Evolutionary conservation across 1,140 invertebrate genomes (phyloP).

Genomic region (Drosophila eugracilis): DNA sequence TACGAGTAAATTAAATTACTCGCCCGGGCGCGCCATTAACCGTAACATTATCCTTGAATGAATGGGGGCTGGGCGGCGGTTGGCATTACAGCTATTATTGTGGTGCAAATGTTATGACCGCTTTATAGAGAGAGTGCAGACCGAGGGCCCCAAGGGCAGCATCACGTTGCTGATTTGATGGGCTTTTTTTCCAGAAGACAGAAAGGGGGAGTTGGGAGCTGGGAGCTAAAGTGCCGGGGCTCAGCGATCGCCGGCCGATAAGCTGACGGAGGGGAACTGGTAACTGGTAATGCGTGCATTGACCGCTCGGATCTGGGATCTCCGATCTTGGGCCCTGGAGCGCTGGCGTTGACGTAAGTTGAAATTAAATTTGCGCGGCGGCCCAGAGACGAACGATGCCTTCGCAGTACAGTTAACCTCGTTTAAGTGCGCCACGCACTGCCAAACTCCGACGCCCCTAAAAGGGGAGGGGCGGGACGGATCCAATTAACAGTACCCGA

Average conservation of each 20-base stretch:
- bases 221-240: constrained; percentile 10
- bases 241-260: constrained; percentile 4
- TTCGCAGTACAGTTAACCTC: constrained; percentile 77
- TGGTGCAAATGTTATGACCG: constrained; percentile 76
- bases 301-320: constrained; percentile 60
- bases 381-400: constrained; percentile 47
- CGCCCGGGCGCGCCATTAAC: constrained; percentile 53
- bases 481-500: constrained; percentile 75
- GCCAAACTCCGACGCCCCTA: constrained; percentile 30
- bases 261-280: constrained; percentile 5
- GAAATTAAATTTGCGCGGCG: constrained; percentile 71
- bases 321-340: constrained; percentile 31
- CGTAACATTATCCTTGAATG: constrained; percentile 77
- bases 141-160: constrained; percentile 66
- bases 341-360: constrained; percentile 68
- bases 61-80: constrained; percentile 54
- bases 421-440: constrained; percentile 78
- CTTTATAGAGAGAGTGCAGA: constrained; percentile 38
- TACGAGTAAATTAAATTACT: constrained; percentile 72
- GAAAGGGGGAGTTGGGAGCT: constrained; percentile 14
- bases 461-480: constrained; percentile 32
- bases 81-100: constrained; percentile 75
- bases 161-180: constrained; percentile 80
- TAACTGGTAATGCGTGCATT: constrained; percentile 69
- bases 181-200: constrained; percentile 33